A percentile compares a stretch with the other conserved stretches of the same genome.
Conservation (phyloP, 2,113 vertebrate species). For the Pseudolaguvia tuberculata region DNA sequence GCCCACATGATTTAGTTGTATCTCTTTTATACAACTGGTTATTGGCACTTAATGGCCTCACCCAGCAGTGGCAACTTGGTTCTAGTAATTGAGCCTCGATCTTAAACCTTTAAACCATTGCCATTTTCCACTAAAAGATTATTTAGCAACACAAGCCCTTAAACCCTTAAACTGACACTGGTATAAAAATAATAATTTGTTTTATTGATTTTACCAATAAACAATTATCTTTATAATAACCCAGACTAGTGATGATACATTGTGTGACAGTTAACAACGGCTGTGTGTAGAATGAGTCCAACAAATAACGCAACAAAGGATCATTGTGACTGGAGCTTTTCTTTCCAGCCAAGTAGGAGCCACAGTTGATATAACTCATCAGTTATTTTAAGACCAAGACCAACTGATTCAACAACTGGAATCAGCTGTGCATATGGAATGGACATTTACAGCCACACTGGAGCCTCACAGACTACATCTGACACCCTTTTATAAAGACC, state of each 20-base stretch:
- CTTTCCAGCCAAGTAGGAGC: not conserved
- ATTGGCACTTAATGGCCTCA: too few species aligned
- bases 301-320: not conserved
- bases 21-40: too few species aligned
- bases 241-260: not conserved
- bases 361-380: slow-evolving; percentile 11
- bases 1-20: too few species aligned
- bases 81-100: too few species aligned
- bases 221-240: too few species aligned
- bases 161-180: too few species aligned
- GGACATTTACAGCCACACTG: slow-evolving; percentile 7
- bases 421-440: slow-evolving; percentile 19
- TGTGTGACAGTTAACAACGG: not conserved
- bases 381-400: slow-evolving; percentile 9
- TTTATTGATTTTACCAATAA: too few species aligned
- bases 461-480: slow-evolving; percentile 6
- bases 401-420: slow-evolving; percentile 28
- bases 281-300: not conserved
- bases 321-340: not conserved
- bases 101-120: too few species aligned
- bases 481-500: not conserved
- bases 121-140: too few species aligned
- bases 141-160: too few species aligned
- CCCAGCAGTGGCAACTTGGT: too few species aligned
- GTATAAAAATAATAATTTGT: too few species aligned